Base-by-base conservation (phyloP, 2,113 vertebrate genomes). In the Crypturellus undulatus region DNA sequence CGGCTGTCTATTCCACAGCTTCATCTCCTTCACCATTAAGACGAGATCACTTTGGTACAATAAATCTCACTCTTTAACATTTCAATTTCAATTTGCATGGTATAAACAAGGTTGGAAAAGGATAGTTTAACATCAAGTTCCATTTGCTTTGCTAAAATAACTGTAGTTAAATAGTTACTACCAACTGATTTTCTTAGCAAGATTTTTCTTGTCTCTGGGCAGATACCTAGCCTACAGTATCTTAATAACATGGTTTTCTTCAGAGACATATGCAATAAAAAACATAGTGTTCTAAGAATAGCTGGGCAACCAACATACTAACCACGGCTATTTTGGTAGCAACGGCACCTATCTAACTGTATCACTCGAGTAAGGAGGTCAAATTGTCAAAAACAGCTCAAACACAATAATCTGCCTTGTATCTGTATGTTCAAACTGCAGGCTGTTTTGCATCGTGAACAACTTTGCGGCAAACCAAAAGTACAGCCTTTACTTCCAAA, bases 391-490 rank as follows among this genome's bases (percentile, higher is more conserved):
- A 94, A 96, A 95, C 86, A 96, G n/a, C 58, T 81, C 85, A 92
- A 92, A 80, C 63, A 67, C 72, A 93, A 71, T 22, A 83, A 79
- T 86, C 59, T 71, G 69, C 32, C 69, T 81, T 88, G 88, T 65
- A 91, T 86, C 93, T 83, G 26, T 70, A 65, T 38, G 72, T 49
- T 84, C 62, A 83, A 96, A 97, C 92, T 86, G 88, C 58, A 96
- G 94, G 43, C 73, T 62, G 65, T 68, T 95, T 78, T 84, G 62
- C 65, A 87, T 34, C 69, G 92, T 64, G 81, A 90, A 96, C 52
- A 88, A 25, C 72, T 88, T 58, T 45, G 90, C 93, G 93, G 92
- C 40, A 88, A 94, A 92, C 82, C 68, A 64, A 84, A 96, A 81
- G 54, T 19, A 59, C 0, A 67, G 40, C 22, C 0, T 14, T 69